Base-by-base conservation (phyloP, 2,888 invertebrate genomes). In the Lithophane semibrunnea region DNA sequence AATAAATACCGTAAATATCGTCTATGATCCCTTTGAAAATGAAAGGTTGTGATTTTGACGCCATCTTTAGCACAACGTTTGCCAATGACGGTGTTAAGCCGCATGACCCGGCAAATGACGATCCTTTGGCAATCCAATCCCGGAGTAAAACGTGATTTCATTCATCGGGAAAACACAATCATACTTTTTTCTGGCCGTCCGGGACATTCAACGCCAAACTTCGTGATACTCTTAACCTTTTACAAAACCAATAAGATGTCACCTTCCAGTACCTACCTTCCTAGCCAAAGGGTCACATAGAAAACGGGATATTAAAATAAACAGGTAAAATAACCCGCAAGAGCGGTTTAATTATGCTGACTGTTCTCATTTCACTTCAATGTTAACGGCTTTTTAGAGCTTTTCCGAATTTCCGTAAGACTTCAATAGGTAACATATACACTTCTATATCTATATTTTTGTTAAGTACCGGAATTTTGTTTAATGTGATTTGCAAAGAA, bases 321-420 rank as follows among this genome's bases (percentile, higher is more conserved):
- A 73, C 63, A 67, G 66, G 76, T 72, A 61, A 65, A 73, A 76
- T 70, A 77, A 71, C 67, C 60, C 54, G n/a, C 42, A n/a, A 66
- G 47, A 76, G 61, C 63, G 44, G 73, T 73, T 83, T 82, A 82
- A 82, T 85, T 73, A 82, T 70, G 76, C 76, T 82, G 66, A 85
- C 85, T 85, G 82, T 85, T 70, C 63, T 58, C 82, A 58, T 82
- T 81, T 66, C n/a, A 66, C 77, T 69, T 73, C 64, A 65, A 77
- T 77, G 61, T 64, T 24, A 69, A n/a, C 61, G 68, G 67, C 52
- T 69, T 75, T 75, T 49, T 37, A 68, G 67, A 54, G 66, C 29
- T 64, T 58, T 60, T 73, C 65, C 66, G 68, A 84, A 56, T 61
- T 80, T 73, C 37, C 18, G 37, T 49, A 73, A 58, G 54, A 60